Base-by-base conservation (phyloP, 2,113 vertebrate species). In the Dendrocopos noguchii region DNA sequence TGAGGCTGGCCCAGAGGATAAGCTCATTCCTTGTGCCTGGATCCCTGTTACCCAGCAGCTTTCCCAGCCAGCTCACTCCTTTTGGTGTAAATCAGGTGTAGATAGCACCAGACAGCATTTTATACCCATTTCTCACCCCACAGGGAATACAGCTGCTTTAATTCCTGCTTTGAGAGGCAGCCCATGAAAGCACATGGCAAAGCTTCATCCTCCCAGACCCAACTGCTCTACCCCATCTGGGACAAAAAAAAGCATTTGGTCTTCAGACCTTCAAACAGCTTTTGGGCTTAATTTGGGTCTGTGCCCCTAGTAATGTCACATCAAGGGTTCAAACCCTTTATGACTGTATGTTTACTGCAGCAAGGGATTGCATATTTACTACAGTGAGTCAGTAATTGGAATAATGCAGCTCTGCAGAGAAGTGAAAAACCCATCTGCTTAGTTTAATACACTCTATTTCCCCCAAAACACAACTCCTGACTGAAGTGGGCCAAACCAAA, bases 401-500 rank as follows among this genome's bases (percentile, higher is more conserved):
- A 57, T 74, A 50, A 57, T 9, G 36, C 17, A 29, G 21, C 13
- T 44, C 19, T 6, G 10, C 4, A 16, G n/a, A 57, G 36, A 55
- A 46, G 10, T 28, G 33, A 71, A 24, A 56, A 56, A 17, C 55
- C 0, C 27, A 19, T 13, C 22, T 52, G 27, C 46, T 61, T 55
- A 42, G 13, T 88, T 92, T 68, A 68, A 80, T 71, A 52, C 25
- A 57, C 11, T 16, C 2, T 16, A 10, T 64, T 92, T 90, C 5
- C 65, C 68, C 68, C 59, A 68, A 87, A 78, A 77, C 46, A 28
- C 52, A 77, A 72, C 57, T 65, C 44, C 57, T 65, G 16, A 18
- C 78, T 80, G 8, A 68, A 76, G 86, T 64, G 13, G 29, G 88
- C 81, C 90, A 95, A 95, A 79, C 12, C 56, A 92, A 95, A 93